Base-by-base conservation (phyloP, 2,797 vertebrate species). In the Enteromius trimaculatus region DNA sequence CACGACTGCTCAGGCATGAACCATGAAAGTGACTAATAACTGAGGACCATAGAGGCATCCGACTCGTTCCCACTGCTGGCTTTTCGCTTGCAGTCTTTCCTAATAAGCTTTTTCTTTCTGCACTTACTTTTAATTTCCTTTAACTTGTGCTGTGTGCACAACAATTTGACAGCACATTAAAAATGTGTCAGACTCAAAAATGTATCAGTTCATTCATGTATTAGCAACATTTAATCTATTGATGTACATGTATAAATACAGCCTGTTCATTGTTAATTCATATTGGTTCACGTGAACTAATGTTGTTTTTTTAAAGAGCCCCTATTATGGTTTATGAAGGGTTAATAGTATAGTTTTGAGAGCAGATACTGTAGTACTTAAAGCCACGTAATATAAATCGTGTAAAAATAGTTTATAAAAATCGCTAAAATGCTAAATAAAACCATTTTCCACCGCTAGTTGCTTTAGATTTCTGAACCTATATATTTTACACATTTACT, bases 1-100 rank as follows among this genome's bases (percentile, higher is more conserved):
- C 64, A 64, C 16, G 23, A 70, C 39, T 81, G 55, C 69, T 74
- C 80, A 62, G 39, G 55, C 55, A n/a, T 64, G 39, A 81, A 74
- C 39, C 58, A 49, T 74, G 80, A 81, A 39, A 60, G 53, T 26
- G 58, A 60, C 26, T 62, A 71, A 58, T 80, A 60, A 44, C 68
- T 29, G 55, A 47, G 72, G 47, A 79, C 62, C 62, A 8, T 44
- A 29, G 55, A 77, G 62, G 39, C 39, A 64, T 47, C 23, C 1
- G 75, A 64, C 16, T 77, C 53, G 5, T 60, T 76, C 34, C n/a
- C 53, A 23, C 53, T 76, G 74, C 21, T 3, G 7, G 53, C 14
- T 60, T 76, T 76, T 26, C 0, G 2, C 74, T 76, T 14, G 53
- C 53, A 42, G 29, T n/a, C 11, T 37, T 74, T 74, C 29, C 71